Conservation (phyloP, 2,113 vertebrate genomes). For the Meriones unguiculatus region DNA sequence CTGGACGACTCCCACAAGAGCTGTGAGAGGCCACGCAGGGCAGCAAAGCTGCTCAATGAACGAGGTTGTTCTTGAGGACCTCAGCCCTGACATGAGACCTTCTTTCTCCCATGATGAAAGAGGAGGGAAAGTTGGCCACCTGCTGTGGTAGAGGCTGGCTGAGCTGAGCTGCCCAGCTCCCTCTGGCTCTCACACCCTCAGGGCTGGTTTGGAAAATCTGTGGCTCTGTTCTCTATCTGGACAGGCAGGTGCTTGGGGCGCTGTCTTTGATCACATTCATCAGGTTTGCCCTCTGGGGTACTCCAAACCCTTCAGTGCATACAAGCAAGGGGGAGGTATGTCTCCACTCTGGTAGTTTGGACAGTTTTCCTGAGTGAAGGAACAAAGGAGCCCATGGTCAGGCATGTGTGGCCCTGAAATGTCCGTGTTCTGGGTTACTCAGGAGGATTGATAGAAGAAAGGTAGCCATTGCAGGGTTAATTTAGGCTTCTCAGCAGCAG, state of each 20-base stretch:
- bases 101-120: neutral
- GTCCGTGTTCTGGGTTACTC: no score
- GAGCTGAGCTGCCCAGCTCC: neutral
- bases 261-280: neutral
- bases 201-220: neutral
- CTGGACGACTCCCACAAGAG: neutral
- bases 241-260: neutral
- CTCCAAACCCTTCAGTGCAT: neutral
- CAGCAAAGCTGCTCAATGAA: neutral
- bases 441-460: no score
- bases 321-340: neutral
- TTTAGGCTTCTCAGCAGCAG: no score
- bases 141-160: neutral
- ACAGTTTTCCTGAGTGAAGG: accelerated
- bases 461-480: no score
- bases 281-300: neutral
- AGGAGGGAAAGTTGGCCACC: neutral
- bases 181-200: neutral
- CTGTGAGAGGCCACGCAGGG: neutral
- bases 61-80: no score
- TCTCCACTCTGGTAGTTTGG: accelerated
- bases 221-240: neutral
- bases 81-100: neutral
- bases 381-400: accelerated
- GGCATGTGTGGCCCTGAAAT: accelerated